A percentile compares a stretch with the other conserved stretches of the same genome.
These are phyloP conservation scores for Bicyclus anynana DNA, from an alignment of 1,140 invertebrate species.

Conservation along the genomic window DNA sequence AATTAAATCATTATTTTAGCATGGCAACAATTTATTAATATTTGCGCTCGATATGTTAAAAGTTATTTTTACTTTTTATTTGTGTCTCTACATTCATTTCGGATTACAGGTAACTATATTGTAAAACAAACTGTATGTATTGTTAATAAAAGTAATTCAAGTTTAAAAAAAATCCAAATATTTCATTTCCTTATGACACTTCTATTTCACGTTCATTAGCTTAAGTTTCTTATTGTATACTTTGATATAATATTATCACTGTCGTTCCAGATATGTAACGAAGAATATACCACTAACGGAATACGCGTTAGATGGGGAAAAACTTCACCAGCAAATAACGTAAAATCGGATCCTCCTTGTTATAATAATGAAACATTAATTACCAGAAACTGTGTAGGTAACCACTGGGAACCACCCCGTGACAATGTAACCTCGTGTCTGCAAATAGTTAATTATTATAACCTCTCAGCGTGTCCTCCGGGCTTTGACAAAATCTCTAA, in stretches of 20 bases:
- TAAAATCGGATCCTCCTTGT: slow-evolving; percentile 48
- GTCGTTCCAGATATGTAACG: slow-evolving; percentile 43
- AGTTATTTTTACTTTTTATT: slow-evolving; percentile 6
- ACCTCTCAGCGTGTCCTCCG: slow-evolving; percentile 43
- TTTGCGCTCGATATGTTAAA: slow-evolving; percentile 4
- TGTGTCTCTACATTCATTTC: slow-evolving; percentile 8
- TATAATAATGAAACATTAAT: slow-evolving; percentile 39
- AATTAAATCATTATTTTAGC: background rate
- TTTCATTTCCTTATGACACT: too few relatives aligned
- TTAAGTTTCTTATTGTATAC: background rate
- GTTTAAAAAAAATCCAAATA: too few relatives aligned
- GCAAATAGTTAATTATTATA: slow-evolving; percentile 39
- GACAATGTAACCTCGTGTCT: slow-evolving; percentile 36
- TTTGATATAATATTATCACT: slow-evolving; percentile 4
- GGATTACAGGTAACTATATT: slow-evolving; percentile 13
- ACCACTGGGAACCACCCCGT: slow-evolving; percentile 37
- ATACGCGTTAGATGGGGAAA: slow-evolving; percentile 46
- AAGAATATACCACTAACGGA: slow-evolving; percentile 39
- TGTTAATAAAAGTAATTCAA: too few relatives aligned
- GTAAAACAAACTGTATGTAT: too few relatives aligned
- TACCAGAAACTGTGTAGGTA: slow-evolving; percentile 45
- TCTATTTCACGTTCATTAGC: too few relatives aligned
- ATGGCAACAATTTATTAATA: slow-evolving; percentile 5
- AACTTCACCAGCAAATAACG: slow-evolving; percentile 34
- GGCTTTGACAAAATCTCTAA: slow-evolving; percentile 47